These are phyloP conservation scores for Porites australiensis DNA, from an alignment of 64 coral and sea anemone genomes.

Conservation along the genomic window DNA sequence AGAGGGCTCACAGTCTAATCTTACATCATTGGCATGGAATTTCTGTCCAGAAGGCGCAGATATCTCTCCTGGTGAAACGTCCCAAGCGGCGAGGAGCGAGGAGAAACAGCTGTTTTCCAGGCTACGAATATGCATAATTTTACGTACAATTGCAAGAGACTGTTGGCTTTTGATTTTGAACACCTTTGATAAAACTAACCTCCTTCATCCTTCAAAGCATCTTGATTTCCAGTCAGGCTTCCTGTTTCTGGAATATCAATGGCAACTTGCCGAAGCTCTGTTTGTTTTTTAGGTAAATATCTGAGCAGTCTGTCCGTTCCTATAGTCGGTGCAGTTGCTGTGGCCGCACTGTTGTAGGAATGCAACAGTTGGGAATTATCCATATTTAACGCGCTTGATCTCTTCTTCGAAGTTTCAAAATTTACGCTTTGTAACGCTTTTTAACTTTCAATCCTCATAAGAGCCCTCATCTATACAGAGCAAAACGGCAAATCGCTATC, in stretches of 20 bases:
- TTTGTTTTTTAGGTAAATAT: conserved; percentile 28
- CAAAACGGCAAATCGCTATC: too few relatives aligned
- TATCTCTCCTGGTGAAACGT: too few relatives aligned
- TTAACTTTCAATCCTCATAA: not conserved
- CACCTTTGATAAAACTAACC: not conserved
- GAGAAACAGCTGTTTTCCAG: too few relatives aligned
- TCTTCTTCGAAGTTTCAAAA: not conserved
- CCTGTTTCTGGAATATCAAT: conserved; percentile 31
- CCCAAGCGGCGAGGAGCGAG: too few relatives aligned
- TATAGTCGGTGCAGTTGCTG: not conserved
- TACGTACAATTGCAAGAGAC: too few relatives aligned
- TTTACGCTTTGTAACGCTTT: not conserved
- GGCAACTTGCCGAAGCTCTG: conserved; percentile 28
- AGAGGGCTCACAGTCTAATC: too few relatives aligned
- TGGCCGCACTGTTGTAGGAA: not conserved
- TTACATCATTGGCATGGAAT: too few relatives aligned
- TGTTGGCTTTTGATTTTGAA: not conserved
- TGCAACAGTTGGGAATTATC: not conserved
- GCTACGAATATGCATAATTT: too few relatives aligned
- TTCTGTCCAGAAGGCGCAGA: too few relatives aligned
- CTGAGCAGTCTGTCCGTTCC: not conserved
- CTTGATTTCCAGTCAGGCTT: conserved; percentile 14
- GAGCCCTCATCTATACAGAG: not conserved
- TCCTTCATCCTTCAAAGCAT: conserved; percentile 8
- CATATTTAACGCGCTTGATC: not conserved